Percentiles rank a stretch among this genome's conserved stretches.
Evolutionary conservation across 2,888 invertebrate genomes (phyloP).

Genomic region (Hipparchia semele): DNA sequence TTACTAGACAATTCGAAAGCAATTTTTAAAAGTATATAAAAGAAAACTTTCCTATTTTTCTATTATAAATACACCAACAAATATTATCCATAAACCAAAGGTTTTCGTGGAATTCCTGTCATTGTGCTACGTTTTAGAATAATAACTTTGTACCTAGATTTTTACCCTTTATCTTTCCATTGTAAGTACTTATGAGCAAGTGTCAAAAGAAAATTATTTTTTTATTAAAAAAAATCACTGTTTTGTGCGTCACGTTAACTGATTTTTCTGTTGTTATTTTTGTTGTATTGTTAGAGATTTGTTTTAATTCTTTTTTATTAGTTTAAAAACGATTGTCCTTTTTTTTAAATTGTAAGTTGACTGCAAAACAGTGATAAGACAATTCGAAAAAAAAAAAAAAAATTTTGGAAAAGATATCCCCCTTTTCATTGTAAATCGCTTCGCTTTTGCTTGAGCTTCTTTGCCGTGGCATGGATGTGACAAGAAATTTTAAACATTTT

Average conservation of each 20-base stretch:
- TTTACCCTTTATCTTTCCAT: slow-evolving; percentile 55
- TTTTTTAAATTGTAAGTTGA: slow-evolving; percentile 35
- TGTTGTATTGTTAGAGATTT: neutral
- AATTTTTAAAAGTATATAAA: too few relatives aligned
- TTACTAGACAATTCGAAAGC: too few relatives aligned
- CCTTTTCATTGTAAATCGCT: slow-evolving; percentile 61
- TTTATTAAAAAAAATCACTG: slow-evolving; percentile 53
- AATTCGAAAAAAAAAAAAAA: slow-evolving; percentile 23
- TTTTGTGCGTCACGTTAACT: slow-evolving; percentile 54
- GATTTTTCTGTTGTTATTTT: slow-evolving; percentile 3
- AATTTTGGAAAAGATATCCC: slow-evolving; percentile 34
- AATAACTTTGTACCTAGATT: slow-evolving; percentile 49
- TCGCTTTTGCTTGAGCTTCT: slow-evolving; percentile 80
- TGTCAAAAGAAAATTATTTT: slow-evolving; percentile 65
- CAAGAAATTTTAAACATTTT: slow-evolving; percentile 31
- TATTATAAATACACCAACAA: slow-evolving; percentile 47
- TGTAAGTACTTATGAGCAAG: slow-evolving; percentile 79
- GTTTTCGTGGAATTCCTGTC: slow-evolving; percentile 59
- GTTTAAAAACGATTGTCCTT: neutral
- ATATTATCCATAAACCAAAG: slow-evolving; percentile 46
- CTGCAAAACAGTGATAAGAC: slow-evolving; percentile 43
- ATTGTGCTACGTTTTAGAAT: slow-evolving; percentile 69
- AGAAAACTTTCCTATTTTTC: too few relatives aligned
- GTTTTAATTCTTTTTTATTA: neutral
- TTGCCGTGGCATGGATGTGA: slow-evolving; percentile 67